Evolutionary conservation across 2,888 invertebrate genomes (phyloP), one percentile per base, ranked within the genome.

Genomic region (Andrena dorsata): DNA sequence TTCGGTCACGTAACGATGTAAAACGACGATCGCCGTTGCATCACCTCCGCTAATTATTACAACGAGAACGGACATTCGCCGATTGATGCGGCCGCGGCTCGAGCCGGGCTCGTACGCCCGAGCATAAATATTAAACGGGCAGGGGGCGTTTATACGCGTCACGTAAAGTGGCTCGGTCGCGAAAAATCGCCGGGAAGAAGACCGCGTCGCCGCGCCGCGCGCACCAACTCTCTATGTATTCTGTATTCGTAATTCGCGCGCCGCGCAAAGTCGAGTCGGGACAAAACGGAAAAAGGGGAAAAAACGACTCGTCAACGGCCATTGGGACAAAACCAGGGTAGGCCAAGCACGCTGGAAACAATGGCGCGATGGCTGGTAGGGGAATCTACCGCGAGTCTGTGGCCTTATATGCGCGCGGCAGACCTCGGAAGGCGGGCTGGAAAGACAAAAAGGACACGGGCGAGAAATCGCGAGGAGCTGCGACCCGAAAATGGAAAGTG

Each of bases 1-100:
- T 81, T 81, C 73, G 80, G 80, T 81, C 80, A 81, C 80, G 80
- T 81, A 81, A 81, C 80, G 68, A 56, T 73, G 80, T 80, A 80
- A 81, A 80, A 68, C 69, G 30, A 23, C 60, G 72, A 79, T 81
- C 72, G 76, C 26, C 30, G 80, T 72, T 73, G 72, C 79, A 73
- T 81, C 80, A 26, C 56, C 69, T 26, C 56, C 73, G 80, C 68
- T 73, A 81, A 81, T 81, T 81, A 81, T 80, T 80, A 53, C 68
- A 64, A 61, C 79, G 58, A 26, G 60, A 30, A 66, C 61, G 51
- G 66, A 78, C 71, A 63, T 79, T 66, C 61, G 49, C 51, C 32
- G 69, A 28, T 30, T n/a, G 63, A 28, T 41, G 65, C 28, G 56
- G n/a, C 4, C 64, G 47, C 61, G 63, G 8, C 32, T 41, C 7